Evolutionary conservation across 2,797 vertebrate species (phyloP).

Genomic region (Cryptoprocta ferox): DNA sequence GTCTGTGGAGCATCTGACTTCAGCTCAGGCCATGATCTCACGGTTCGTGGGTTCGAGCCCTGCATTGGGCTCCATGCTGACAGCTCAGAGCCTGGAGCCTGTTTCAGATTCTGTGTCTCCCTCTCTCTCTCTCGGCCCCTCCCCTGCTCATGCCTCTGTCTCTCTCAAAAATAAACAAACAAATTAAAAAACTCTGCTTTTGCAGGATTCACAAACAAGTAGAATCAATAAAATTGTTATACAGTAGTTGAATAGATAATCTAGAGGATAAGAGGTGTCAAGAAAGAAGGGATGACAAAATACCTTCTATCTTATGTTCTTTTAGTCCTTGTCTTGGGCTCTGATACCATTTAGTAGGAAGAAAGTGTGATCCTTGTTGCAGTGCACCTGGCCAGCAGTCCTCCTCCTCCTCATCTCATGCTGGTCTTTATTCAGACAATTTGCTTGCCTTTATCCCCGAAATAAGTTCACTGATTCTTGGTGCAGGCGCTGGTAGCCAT

Average conservation of each 20-base stretch:
- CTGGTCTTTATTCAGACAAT: constrained; percentile 33
- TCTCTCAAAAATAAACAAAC: too few relatives aligned
- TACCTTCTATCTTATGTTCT: accelerated
- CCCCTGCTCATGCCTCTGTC: too few relatives aligned
- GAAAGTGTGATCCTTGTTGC: too few relatives aligned
- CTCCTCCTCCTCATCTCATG: not conserved
- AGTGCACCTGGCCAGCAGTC: not conserved
- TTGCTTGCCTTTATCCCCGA: not conserved
- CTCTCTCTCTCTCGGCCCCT: too few relatives aligned
- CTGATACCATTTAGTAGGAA: not conserved
- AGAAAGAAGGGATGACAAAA: not conserved
- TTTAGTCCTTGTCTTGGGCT: not conserved
- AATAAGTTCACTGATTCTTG: constrained; percentile 31
- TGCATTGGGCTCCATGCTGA: too few relatives aligned
- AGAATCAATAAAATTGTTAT: not conserved
- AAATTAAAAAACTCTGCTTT: not conserved
- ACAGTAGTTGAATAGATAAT: not conserved
- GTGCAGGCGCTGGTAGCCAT: not conserved
- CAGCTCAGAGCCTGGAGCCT: too few relatives aligned
- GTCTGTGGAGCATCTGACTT: too few relatives aligned
- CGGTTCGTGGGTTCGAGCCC: too few relatives aligned
- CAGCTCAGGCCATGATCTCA: too few relatives aligned
- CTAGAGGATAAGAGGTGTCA: not conserved
- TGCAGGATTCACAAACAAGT: not conserved
- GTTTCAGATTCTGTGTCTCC: too few relatives aligned